These are phyloP conservation scores for Albula goreensis DNA, from an alignment of 2,113 vertebrate species.

Conservation along the genomic window DNA sequence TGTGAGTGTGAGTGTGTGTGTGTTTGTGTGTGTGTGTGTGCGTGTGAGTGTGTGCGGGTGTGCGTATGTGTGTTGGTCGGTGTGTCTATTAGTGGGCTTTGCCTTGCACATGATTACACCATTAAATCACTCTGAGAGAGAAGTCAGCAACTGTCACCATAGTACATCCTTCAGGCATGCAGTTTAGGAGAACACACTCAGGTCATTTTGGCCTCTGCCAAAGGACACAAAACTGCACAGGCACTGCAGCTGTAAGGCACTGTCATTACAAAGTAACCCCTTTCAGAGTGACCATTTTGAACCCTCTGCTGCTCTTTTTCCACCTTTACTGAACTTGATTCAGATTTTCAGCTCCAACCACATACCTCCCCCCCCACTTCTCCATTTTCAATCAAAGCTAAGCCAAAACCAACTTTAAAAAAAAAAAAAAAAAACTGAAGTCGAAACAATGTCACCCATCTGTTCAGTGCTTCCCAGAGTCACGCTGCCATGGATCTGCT, in stretches of 20 bases:
- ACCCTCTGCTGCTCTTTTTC: not conserved
- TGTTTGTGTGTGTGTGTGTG: conserved; percentile 10
- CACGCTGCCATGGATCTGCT: conserved; percentile 27
- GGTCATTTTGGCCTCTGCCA: conserved; percentile 9
- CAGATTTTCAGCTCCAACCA: not conserved
- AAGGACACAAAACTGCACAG: conserved; percentile 28
- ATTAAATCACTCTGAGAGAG: conserved; percentile 41
- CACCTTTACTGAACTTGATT: not conserved
- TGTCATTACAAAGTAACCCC: conserved; percentile 32
- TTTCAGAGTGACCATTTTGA: conserved; percentile 22
- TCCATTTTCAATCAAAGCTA: not conserved
- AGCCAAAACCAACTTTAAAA: not conserved
- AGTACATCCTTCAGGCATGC: conserved; percentile 12
- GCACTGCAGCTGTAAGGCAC: conserved; percentile 21
- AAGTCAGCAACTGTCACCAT: conserved; percentile 46
- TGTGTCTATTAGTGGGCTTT: conserved; percentile 16
- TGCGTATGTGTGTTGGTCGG: conserved; percentile 22
- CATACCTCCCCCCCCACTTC: not conserved
- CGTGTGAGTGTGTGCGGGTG: conserved; percentile 17
- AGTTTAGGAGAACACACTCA: conserved; percentile 28
- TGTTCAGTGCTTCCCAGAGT: not conserved
- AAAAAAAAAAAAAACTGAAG: not conserved
- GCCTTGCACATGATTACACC: conserved; percentile 35
- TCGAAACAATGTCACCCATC: not conserved
- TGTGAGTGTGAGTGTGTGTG: conserved; percentile 27